Percentiles rank a stretch among this genome's conserved stretches.
Evolutionary conservation across 1,140 invertebrate species (phyloP).

Genomic region (Bombus breviceps): DNA sequence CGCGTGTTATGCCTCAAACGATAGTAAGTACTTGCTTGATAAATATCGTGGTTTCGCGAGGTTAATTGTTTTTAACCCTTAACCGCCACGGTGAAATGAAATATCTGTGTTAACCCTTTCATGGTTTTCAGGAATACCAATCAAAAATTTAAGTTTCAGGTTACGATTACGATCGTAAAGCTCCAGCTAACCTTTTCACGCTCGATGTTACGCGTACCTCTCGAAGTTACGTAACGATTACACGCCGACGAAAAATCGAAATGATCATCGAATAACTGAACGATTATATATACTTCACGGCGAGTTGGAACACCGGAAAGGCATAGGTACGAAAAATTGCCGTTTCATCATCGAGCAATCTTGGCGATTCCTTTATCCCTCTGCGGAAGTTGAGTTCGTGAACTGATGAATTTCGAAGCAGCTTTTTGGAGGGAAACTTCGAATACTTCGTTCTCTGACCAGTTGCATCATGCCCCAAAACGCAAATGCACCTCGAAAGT

Average conservation of each 20-base stretch:
- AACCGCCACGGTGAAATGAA: neutral
- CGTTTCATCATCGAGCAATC: neutral
- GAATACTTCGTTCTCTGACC: neutral
- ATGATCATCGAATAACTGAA: no score
- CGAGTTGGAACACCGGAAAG: neutral
- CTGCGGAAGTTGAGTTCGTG: neutral
- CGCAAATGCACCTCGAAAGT: constrained; percentile 32
- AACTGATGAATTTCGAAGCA: neutral
- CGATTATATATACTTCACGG: no score
- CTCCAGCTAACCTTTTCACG: fast-evolving
- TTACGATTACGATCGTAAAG: no score
- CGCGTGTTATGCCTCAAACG: neutral
- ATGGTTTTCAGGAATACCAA: no score
- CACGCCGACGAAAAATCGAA: no score
- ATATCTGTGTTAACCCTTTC: neutral
- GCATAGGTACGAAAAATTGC: neutral
- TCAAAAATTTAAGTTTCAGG: no score
- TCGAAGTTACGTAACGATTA: no score
- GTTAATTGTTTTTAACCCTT: neutral
- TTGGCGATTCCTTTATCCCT: neutral
- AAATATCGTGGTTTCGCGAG: neutral
- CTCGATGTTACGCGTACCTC: no score
- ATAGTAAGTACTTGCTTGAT: neutral
- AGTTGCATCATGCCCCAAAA: constrained; percentile 6
- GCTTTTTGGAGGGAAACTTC: neutral